These are phyloP conservation scores for Muscicapa adusta DNA, from an alignment of 2,113 vertebrate genomes.

Conservation along the genomic window DNA sequence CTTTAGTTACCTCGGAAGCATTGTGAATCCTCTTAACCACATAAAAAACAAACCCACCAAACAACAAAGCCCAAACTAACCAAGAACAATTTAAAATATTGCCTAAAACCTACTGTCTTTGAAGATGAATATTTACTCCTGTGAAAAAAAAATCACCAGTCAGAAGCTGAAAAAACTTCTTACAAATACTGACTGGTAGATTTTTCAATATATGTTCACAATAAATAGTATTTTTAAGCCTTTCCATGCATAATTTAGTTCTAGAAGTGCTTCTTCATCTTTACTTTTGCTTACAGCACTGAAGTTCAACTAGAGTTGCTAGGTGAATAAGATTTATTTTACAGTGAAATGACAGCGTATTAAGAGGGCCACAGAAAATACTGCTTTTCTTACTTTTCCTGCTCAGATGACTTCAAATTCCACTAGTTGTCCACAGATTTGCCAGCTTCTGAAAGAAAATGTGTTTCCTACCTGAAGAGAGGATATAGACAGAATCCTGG, in stretches of 20 bases:
- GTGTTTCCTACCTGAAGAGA: background rate
- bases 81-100: background rate
- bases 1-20: background rate
- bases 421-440: background rate
- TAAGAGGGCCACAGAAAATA: background rate
- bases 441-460: background rate
- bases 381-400: background rate
- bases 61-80: background rate
- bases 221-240: background rate
- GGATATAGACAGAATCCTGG: background rate
- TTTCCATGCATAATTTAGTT: background rate
- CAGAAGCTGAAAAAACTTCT: background rate
- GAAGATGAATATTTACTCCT: background rate
- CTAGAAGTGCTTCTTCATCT: background rate
- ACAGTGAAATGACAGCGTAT: background rate
- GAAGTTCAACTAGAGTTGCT: background rate
- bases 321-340: background rate
- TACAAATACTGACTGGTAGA: background rate
- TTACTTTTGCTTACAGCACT: background rate
- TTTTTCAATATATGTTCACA: background rate
- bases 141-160: background rate
- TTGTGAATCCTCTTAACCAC: background rate
- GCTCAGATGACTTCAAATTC: background rate
- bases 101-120: background rate
- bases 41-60: background rate